Evolutionary conservation across 2,888 invertebrate species (phyloP).

Genomic region (Ormyrus pomaceus): DNA sequence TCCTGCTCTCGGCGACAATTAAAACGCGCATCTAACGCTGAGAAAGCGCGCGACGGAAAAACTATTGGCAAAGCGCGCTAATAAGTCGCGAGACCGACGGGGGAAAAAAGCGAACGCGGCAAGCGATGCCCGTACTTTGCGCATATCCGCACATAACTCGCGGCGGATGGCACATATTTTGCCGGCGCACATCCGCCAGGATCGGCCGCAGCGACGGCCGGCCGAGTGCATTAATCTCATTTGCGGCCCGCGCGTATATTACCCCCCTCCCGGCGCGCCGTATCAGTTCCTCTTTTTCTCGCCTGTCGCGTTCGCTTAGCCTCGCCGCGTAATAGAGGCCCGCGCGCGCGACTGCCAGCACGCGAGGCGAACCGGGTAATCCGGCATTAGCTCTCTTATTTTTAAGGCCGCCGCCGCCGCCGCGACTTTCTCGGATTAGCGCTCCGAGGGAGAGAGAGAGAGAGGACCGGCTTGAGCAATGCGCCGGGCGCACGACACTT

Average conservation of each 20-base stretch:
- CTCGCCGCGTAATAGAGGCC: background rate
- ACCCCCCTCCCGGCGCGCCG: background rate
- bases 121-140: too few species aligned
- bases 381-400: slow-evolving; percentile 36
- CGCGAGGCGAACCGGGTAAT: background rate
- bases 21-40: too few species aligned
- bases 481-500: too few species aligned
- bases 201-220: background rate
- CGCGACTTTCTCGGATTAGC: slow-evolving; percentile 39
- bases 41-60: too few species aligned
- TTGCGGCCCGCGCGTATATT: slow-evolving; percentile 2
- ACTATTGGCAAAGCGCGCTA: too few species aligned
- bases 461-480: background rate
- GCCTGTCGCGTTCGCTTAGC: slow-evolving; percentile 35
- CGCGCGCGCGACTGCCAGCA: background rate
- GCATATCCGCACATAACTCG: background rate
- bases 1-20: too few species aligned
- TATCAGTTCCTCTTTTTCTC: slow-evolving; percentile 19
- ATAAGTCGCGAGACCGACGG: too few species aligned
- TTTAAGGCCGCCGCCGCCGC: slow-evolving; percentile 15
- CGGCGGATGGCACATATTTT: slow-evolving; percentile 1
- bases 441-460: too few species aligned
- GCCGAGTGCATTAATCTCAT: slow-evolving; percentile 36
- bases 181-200: background rate
- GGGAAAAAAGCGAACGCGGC: too few species aligned